Conservation (phyloP, 2,113 vertebrate genomes). For the Sturnus vulgaris region DNA sequence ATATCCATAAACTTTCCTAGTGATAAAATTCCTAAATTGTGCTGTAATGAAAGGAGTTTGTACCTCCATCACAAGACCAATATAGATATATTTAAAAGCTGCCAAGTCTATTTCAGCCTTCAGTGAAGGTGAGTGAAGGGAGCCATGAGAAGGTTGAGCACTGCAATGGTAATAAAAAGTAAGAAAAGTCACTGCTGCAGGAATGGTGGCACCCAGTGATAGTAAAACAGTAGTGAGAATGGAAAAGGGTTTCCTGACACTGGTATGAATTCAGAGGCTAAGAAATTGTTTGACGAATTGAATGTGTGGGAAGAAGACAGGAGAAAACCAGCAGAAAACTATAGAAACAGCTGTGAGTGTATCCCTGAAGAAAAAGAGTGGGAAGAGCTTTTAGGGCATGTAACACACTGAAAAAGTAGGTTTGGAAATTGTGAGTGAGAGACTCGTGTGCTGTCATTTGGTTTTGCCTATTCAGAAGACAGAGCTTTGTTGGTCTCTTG, state of each 20-base stretch:
- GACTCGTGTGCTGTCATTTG: background rate
- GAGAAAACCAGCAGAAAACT: background rate
- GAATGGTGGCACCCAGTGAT: background rate
- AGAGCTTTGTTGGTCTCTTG: background rate
- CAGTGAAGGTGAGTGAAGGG: background rate
- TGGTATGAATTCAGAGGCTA: background rate
- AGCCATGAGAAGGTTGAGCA: background rate
- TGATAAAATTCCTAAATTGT: background rate
- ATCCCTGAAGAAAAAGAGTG: background rate
- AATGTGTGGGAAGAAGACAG: background rate
- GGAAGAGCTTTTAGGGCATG: background rate
- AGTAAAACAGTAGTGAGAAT: background rate
- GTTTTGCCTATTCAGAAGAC: background rate
- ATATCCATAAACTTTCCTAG: background rate
- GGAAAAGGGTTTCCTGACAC: background rate
- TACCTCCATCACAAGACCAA: background rate
- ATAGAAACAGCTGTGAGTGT: background rate
- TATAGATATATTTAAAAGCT: background rate
- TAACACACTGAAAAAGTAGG: background rate
- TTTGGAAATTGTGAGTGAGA: background rate
- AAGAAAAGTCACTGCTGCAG: background rate
- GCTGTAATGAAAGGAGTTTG: background rate
- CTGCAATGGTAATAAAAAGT: background rate
- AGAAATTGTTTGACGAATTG: background rate
- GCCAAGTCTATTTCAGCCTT: background rate